Evolutionary conservation across 2,888 invertebrate species (phyloP).

Genomic region (Crocallis elinguaria): DNA sequence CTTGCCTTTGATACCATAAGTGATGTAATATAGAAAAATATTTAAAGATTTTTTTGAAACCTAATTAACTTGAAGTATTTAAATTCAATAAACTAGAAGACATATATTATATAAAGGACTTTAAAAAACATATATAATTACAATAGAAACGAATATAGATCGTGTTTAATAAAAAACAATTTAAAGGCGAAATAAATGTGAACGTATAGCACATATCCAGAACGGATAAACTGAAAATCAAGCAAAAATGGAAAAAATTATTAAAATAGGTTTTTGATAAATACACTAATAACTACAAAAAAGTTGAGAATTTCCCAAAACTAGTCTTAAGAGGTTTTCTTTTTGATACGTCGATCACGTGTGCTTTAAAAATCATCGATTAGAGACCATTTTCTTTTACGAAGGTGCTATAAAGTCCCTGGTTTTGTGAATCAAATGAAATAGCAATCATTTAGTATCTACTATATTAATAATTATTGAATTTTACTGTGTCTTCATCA

Average conservation of each 20-base stretch:
- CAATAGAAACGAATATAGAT: no score
- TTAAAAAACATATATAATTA: no score
- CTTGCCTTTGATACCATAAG: conserved; percentile 29
- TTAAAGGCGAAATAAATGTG: no score
- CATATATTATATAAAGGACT: no score
- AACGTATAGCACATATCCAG: no score
- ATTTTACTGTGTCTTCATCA: not conserved
- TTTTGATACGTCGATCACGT: not conserved
- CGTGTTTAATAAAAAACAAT: no score
- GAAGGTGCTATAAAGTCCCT: conserved; percentile 14
- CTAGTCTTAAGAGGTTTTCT: not conserved
- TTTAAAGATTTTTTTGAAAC: not conserved
- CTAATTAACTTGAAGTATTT: not conserved
- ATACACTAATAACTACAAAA: no score
- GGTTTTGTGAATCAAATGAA: not conserved
- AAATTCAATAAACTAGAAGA: not conserved
- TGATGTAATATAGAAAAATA: conserved; percentile 2
- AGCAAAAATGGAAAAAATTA: no score
- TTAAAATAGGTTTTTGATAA: no score
- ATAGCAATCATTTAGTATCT: not conserved
- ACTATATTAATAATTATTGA: no score
- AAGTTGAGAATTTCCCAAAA: no score
- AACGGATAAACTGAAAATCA: no score
- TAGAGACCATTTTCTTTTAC: not conserved
- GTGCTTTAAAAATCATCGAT: not conserved